These are phyloP conservation scores for Sinosuthora webbiana DNA, from an alignment of 2,113 vertebrate genomes.

Conservation along the genomic window DNA sequence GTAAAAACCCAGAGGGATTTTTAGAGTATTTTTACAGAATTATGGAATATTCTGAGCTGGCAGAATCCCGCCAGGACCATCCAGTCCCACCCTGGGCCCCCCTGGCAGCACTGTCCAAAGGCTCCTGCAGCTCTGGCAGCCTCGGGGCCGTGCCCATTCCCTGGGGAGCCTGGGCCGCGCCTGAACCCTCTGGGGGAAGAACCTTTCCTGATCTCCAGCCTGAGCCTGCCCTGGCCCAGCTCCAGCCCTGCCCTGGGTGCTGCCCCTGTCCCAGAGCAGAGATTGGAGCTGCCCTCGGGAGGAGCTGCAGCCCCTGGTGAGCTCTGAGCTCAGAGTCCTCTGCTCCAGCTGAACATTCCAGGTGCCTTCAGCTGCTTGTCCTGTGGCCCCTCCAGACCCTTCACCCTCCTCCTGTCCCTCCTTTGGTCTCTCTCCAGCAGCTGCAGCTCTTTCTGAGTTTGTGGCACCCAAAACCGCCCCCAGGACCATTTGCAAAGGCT, in stretches of 20 bases:
- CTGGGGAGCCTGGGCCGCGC: background rate
- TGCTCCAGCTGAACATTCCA: background rate
- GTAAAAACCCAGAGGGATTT: background rate
- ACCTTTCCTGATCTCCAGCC: background rate
- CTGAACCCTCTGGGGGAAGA: background rate
- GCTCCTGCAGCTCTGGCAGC: background rate
- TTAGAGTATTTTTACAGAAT: background rate
- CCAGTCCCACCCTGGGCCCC: background rate
- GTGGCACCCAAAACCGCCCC: background rate
- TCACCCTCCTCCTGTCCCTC: background rate
- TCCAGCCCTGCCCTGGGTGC: background rate
- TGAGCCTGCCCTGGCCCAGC: background rate
- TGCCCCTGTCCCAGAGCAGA: background rate
- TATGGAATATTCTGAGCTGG: background rate
- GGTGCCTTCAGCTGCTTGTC: background rate
- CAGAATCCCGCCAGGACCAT: rapidly evolving
- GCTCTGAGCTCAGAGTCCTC: background rate
- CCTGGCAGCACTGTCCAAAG: background rate
- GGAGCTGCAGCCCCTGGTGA: background rate
- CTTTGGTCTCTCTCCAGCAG: background rate
- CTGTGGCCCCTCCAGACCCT: background rate
- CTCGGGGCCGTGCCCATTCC: background rate
- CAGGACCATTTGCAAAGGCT: background rate
- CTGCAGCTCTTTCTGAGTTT: background rate
- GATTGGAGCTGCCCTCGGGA: background rate